These are phyloP conservation scores for Sclerodermus sp. DNA, from an alignment of 2,888 invertebrate genomes.

Conservation along the genomic window DNA sequence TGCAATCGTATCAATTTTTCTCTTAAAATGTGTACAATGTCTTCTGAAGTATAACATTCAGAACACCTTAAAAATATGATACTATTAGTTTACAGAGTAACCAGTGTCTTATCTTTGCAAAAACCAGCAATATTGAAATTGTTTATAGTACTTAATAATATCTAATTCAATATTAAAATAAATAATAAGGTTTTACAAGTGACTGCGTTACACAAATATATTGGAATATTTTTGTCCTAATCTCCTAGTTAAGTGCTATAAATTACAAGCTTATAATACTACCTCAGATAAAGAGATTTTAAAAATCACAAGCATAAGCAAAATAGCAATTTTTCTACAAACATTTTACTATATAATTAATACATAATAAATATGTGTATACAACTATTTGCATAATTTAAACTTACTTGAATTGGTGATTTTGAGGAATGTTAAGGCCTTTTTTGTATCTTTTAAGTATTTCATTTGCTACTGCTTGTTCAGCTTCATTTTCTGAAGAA, in stretches of 20 bases:
- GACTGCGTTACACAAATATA: too few species aligned
- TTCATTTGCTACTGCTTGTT: constrained; percentile 65
- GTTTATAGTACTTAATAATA: too few species aligned
- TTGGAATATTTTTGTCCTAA: too few species aligned
- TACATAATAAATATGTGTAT: neutral
- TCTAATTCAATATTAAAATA: too few species aligned
- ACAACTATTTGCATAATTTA: constrained; percentile 3
- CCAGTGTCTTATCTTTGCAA: constrained; percentile 33
- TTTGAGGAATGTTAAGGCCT: constrained; percentile 75
- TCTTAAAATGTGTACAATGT: constrained; percentile 76
- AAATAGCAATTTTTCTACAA: too few species aligned
- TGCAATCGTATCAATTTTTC: constrained; percentile 77
- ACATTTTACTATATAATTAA: constrained; percentile 18
- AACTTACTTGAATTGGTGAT: constrained; percentile 73
- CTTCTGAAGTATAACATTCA: constrained; percentile 86
- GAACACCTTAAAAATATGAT: constrained; percentile 70
- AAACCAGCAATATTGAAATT: constrained; percentile 45
- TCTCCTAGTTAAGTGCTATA: too few species aligned
- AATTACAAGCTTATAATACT: too few species aligned
- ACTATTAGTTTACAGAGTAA: constrained; percentile 45
- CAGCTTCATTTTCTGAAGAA: constrained; percentile 75
- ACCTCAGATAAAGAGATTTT: too few species aligned
- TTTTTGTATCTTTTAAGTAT: constrained; percentile 75
- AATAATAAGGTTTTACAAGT: too few species aligned
- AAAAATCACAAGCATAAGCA: constrained; percentile 47